phyloP scores from a whole-genome alignment of 2,113 vertebrate genomes.

The Daboia siamensis region DNA sequence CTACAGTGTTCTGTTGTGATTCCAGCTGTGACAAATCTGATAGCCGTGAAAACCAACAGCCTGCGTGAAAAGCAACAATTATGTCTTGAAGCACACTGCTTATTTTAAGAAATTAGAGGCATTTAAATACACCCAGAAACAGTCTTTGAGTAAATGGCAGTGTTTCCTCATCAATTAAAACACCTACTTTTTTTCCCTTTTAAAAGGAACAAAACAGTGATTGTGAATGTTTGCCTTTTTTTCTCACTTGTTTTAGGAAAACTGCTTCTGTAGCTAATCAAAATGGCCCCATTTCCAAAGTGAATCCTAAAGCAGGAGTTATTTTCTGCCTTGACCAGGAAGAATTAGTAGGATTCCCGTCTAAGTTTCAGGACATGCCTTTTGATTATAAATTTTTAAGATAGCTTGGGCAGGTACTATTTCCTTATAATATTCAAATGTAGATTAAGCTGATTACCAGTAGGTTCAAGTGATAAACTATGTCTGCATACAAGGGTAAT shows the following conservation, averaged over 20 bases:
- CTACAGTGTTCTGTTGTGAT: slow-evolving; percentile 25
- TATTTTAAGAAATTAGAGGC: slow-evolving; percentile 63
- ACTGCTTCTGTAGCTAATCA: not conserved
- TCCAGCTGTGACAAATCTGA: slow-evolving; percentile 59
- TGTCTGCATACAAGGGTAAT: not conserved
- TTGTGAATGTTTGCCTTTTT: not conserved
- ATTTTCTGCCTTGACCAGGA: not conserved
- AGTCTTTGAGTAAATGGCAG: slow-evolving; percentile 47
- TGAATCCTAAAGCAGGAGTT: not conserved
- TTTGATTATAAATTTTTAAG: not conserved
- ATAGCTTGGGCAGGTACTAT: not conserved
- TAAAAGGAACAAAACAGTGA: not conserved
- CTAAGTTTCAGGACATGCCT: not conserved
- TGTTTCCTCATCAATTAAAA: slow-evolving; percentile 45
- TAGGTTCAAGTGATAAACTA: not conserved
- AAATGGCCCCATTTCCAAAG: not conserved
- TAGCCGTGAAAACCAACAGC: slow-evolving; percentile 44
- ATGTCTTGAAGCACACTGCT: slow-evolving; percentile 53
- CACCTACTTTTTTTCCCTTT: not conserved
- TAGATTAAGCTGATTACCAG: not conserved
- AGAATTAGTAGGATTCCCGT: not conserved
- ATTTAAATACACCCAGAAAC: slow-evolving; percentile 42
- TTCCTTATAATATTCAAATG: not conserved
- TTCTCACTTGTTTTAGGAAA: not conserved
- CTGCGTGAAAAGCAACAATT: slow-evolving; percentile 63